Evolutionary conservation across 1,140 invertebrate species (phyloP).

Genomic region (Chymomyza costata): DNA sequence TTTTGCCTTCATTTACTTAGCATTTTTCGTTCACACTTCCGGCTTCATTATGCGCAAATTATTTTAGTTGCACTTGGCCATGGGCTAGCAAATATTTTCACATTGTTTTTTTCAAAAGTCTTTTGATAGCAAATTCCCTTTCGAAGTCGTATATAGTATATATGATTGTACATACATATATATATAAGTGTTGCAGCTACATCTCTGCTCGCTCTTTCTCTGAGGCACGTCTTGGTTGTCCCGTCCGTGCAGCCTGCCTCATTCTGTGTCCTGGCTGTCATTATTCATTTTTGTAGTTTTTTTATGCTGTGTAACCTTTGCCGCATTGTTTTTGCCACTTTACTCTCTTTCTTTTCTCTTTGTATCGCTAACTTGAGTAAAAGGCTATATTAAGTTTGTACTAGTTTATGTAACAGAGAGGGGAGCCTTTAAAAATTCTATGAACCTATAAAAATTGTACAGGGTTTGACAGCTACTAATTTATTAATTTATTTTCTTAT

Average conservation of each 20-base stretch:
- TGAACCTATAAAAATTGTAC: no score
- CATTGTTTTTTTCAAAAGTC: slow-evolving; percentile 15
- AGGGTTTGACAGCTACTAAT: no score
- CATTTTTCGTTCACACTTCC: slow-evolving; percentile 69
- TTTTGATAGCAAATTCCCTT: slow-evolving; percentile 32
- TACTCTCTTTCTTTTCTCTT: no score
- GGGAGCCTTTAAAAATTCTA: no score
- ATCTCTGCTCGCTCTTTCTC: no score
- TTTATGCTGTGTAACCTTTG: slow-evolving; percentile 66
- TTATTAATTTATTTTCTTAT: no score
- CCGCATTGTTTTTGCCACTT: slow-evolving; percentile 57
- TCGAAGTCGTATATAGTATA: slow-evolving; percentile 1
- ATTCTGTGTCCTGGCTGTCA: slow-evolving; percentile 42
- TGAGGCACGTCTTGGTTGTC: neutral
- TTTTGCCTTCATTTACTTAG: slow-evolving; percentile 40
- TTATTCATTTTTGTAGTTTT: slow-evolving; percentile 65
- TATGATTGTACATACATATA: no score
- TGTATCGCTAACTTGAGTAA: no score
- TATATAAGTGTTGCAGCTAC: neutral
- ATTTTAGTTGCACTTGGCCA: slow-evolving; percentile 66
- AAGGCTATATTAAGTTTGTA: no score
- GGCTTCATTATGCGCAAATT: slow-evolving; percentile 70
- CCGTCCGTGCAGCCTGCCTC: slow-evolving; percentile 17
- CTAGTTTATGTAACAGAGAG: no score
- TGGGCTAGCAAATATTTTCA: slow-evolving; percentile 31